A percentile compares a stretch with the other conserved stretches of the same genome.
These are phyloP conservation scores for Andrena trimmerana DNA, from an alignment of 2,888 invertebrate species.

Conservation along the genomic window DNA sequence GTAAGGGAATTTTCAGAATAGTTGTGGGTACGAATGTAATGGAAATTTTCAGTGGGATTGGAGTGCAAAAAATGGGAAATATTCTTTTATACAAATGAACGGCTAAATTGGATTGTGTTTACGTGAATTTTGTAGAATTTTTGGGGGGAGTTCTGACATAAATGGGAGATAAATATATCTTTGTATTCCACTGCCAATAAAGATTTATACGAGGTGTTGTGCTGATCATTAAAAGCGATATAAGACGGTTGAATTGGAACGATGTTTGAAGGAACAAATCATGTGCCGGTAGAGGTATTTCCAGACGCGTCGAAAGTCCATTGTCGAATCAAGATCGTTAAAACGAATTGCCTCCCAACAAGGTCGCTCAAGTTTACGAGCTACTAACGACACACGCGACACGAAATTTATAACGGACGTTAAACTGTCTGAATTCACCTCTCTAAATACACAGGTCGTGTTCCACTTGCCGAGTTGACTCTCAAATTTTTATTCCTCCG, in stretches of 20 bases:
- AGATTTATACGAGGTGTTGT: too few species aligned
- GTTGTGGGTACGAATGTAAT: too few species aligned
- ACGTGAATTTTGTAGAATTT: neutral
- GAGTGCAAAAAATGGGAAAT: neutral
- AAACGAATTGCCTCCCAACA: slow-evolving; percentile 17
- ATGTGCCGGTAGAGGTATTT: slow-evolving; percentile 13
- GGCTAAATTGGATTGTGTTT: neutral
- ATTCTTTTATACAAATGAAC: neutral
- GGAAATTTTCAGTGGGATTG: neutral
- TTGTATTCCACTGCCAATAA: too few species aligned
- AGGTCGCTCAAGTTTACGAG: slow-evolving; percentile 29
- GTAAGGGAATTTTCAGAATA: neutral
- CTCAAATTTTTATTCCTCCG: neutral
- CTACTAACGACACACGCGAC: slow-evolving; percentile 23
- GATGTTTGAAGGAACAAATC: neutral
- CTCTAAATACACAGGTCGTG: slow-evolving; percentile 4
- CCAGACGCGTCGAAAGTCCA: neutral
- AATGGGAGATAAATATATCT: too few species aligned
- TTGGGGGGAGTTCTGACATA: too few species aligned
- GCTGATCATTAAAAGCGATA: too few species aligned
- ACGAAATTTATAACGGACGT: slow-evolving; percentile 23
- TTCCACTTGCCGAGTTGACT: neutral
- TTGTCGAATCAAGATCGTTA: neutral
- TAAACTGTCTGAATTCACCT: slow-evolving; percentile 12
- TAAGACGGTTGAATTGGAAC: too few species aligned